These are phyloP conservation scores for Muntiacus reevesi DNA, from an alignment of 2,113 vertebrate genomes.

Conservation along the genomic window DNA sequence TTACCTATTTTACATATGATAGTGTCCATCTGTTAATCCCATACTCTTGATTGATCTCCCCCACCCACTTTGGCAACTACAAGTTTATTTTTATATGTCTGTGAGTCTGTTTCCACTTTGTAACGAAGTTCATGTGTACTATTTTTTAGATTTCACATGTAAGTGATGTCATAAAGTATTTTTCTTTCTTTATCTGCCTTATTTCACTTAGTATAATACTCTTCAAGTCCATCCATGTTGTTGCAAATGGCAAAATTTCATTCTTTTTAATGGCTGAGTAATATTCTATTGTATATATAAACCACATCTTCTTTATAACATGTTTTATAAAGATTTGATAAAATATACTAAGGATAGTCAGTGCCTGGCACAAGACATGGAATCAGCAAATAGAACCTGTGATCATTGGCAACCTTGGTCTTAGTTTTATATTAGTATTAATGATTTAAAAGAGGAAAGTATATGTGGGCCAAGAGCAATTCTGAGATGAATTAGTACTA, in stretches of 20 bases:
- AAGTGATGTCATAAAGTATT: neutral
- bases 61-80: neutral
- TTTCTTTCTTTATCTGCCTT: neutral
- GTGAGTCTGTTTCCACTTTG: neutral
- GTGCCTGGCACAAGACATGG: neutral
- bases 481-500: neutral
- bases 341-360: neutral
- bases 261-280: neutral
- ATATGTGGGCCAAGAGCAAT: neutral
- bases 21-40: neutral
- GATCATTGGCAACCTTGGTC: neutral
- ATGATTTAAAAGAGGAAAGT: neutral
- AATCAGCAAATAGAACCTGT: neutral
- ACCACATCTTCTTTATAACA: neutral
- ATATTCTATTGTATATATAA: neutral
- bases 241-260: neutral
- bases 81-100: neutral
- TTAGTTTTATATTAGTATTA: neutral
- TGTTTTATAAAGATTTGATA: neutral
- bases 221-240: neutral
- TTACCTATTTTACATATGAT: neutral
- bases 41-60: neutral
- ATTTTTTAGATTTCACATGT: neutral
- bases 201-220: neutral
- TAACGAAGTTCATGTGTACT: neutral